Base-by-base conservation (phyloP, 1,140 invertebrate species). In the Trachelipus rathkii region DNA sequence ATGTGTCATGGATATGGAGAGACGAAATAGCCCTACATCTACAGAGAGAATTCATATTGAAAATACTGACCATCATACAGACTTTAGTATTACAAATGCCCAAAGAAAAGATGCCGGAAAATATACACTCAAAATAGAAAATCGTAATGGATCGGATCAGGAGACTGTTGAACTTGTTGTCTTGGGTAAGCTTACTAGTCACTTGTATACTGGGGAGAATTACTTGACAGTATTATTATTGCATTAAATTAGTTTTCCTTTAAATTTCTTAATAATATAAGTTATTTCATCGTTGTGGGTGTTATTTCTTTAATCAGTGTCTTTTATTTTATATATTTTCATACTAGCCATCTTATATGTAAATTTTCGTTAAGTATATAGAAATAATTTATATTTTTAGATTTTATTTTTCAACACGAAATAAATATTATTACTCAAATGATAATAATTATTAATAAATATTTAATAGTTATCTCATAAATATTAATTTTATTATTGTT, bases 101-200 rank as follows among this genome's bases (percentile, higher is more conserved):
- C 89, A 91, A 78, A 88, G 96, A 72, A 91, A 92, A 78, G 95
- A 98, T 84, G 93, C 94, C 43, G 96, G 96, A 79, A 92, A 91
- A 83, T 98, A 97, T 83, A 95, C 92, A 0, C 86, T 98, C 4
- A 90, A 91, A 8, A 93, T 95, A 13, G 92, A 94, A 83, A 98
- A 98, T 85, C 89, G 89, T 69, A 95, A 93, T 82, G 96, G 96
- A 13, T 91, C 91, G 80, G 96, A 97, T 84, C 88, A 89, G 77
- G 95, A 95, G 82, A 93, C 93, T 0, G 91, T 97, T 7, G 95
- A 97, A 84, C 88, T 98, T 0, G 93, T 93, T 66, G 95, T 98
- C 9, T 88, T 97, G 7, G 92, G 93, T 88, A 90, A 88, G 84
- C 21, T 71, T 21, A 44, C 0, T 8, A 33, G 13, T 13, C 8